Percentiles rank a stretch among this genome's conserved stretches.
These are phyloP conservation scores for Craniophora ligustri DNA, from an alignment of 2,888 invertebrate genomes.

Conservation along the genomic window DNA sequence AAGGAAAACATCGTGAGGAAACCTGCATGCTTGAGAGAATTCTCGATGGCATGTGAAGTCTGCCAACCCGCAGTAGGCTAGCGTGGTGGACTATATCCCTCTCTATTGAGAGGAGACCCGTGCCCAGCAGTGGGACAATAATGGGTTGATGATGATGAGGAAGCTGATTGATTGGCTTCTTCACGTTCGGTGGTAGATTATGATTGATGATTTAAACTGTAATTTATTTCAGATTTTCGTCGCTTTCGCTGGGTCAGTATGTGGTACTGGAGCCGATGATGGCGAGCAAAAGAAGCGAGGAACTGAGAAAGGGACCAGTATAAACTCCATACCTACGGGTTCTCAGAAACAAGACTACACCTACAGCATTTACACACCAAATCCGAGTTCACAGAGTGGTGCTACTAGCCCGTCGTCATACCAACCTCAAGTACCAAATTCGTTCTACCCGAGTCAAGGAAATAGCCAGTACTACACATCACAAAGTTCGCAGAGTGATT, in stretches of 20 bases:
- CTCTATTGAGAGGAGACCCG: too few relatives aligned
- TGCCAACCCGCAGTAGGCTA: too few relatives aligned
- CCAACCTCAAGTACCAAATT: constrained; percentile 73
- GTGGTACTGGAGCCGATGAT: constrained; percentile 78
- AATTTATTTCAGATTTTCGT: constrained; percentile 75
- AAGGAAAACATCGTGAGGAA: too few relatives aligned
- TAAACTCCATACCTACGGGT: constrained; percentile 81
- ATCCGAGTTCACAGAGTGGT: constrained; percentile 62
- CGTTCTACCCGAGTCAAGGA: constrained; percentile 80
- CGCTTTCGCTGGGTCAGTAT: constrained; percentile 72
- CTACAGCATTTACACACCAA: constrained; percentile 79
- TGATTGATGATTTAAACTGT: constrained; percentile 60
- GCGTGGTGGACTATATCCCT: too few relatives aligned
- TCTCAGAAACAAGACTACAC: constrained; percentile 84
- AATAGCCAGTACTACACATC: constrained; percentile 74
- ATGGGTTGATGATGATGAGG: constrained; percentile 49
- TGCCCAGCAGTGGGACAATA: too few relatives aligned
- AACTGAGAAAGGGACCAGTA: constrained; percentile 71
- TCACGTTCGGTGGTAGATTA: constrained; percentile 54
- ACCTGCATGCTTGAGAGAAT: too few relatives aligned
- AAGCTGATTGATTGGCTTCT: constrained; percentile 67
- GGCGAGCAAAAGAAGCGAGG: constrained; percentile 83
- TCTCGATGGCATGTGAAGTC: too few relatives aligned
- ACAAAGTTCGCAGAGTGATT: constrained; percentile 62
- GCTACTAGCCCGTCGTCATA: constrained; percentile 67